These are phyloP conservation scores for Rhincodon typus DNA, from an alignment of 2,797 vertebrate species.

Conservation along the genomic window DNA sequence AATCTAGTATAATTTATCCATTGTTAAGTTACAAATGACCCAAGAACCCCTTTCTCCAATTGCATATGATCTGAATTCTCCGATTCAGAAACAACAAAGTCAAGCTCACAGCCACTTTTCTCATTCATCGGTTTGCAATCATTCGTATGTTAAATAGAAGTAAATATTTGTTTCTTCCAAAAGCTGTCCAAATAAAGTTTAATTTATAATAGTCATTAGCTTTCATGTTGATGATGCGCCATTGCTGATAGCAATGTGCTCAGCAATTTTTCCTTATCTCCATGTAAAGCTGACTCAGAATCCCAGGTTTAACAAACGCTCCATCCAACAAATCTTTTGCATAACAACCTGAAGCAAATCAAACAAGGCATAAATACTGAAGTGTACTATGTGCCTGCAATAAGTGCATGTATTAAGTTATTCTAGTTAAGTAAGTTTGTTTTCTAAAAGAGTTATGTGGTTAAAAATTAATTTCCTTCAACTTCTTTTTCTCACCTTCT, in stretches of 20 bases:
- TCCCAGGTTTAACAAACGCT: not conserved
- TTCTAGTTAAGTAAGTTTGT: not conserved
- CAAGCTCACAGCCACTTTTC: conserved; percentile 18
- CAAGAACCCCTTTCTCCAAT: not conserved
- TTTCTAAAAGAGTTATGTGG: not conserved
- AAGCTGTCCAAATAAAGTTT: conserved; percentile 45
- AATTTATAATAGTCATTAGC: conserved; percentile 38
- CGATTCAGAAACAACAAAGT: not conserved
- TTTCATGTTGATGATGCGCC: conserved; percentile 10
- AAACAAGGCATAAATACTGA: not conserved
- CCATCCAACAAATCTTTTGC: not conserved
- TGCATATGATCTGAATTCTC: not conserved
- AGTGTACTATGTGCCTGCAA: not conserved
- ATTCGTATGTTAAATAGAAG: conserved; percentile 47
- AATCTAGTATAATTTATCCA: not conserved
- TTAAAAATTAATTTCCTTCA: not conserved
- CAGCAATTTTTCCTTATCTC: not conserved
- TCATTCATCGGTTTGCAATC: conserved; percentile 43
- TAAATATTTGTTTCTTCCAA: conserved; percentile 47
- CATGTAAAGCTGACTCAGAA: not conserved
- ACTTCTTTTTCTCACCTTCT: not conserved
- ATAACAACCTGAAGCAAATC: not conserved
- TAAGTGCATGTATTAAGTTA: not conserved
- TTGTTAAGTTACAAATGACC: not conserved
- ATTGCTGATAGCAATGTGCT: not conserved